Conservation (phyloP, 2,888 invertebrate genomes). For the Drosophila nigricruria region DNA sequence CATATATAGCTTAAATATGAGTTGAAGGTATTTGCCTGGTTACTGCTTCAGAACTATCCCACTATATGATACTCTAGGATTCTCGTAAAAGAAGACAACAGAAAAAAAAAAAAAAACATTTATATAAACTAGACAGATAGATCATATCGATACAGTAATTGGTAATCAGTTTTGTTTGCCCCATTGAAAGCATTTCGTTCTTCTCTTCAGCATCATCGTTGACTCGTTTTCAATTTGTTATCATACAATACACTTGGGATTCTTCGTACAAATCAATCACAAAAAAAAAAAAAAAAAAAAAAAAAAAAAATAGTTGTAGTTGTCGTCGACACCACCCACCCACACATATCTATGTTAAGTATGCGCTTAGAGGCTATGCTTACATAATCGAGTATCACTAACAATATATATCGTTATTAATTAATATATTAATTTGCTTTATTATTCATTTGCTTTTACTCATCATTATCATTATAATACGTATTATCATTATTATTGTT, state of each 20-base stretch:
- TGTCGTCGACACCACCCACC: conserved; percentile 21
- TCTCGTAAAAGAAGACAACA: conserved; percentile 40
- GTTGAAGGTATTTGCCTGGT: conserved; percentile 78
- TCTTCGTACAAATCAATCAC: conserved; percentile 8
- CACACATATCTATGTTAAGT: conserved; percentile 43
- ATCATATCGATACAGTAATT: conserved; percentile 37
- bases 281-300: conserved; percentile 43
- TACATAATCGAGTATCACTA: conserved; percentile 78
- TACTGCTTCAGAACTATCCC: conserved; percentile 72
- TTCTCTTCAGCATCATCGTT: conserved; percentile 30
- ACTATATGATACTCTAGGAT: conserved; percentile 70
- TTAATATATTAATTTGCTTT: conserved; percentile 43
- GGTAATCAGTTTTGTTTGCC: conserved; percentile 38
- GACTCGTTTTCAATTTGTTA: conserved; percentile 53
- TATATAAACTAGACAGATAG: conserved; percentile 38
- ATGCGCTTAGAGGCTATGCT: conserved; percentile 70
- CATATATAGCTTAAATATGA: conserved; percentile 79
- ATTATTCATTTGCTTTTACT: conserved; percentile 34
- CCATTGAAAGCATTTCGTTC: conserved; percentile 48
- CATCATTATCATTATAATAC: conserved; percentile 31
- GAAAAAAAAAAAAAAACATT: conserved; percentile 29
- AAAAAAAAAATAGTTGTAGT: conserved; percentile 30
- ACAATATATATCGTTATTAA: conserved; percentile 73
- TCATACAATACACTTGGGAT: conserved; percentile 51
- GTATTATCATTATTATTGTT: conserved; percentile 23